Evolutionary conservation across 2,888 invertebrate genomes (phyloP).

Genomic region (Chrysina gloriosa): DNA sequence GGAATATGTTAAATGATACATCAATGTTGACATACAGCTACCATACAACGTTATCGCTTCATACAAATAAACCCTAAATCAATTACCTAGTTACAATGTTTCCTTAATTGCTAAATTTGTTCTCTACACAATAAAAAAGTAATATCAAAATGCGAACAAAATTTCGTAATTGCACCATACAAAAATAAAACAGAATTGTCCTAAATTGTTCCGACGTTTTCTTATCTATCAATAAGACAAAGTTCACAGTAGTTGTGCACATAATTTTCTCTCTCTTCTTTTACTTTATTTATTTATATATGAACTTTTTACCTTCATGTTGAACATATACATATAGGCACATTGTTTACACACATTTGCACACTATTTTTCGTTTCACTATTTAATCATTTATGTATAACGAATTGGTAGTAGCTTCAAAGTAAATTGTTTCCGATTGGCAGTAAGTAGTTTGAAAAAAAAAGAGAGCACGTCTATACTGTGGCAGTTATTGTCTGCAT

Average conservation of each 20-base stretch:
- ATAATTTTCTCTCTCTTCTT: slow-evolving; percentile 45
- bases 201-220: slow-evolving; percentile 33
- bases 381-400: slow-evolving; percentile 47
- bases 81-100: slow-evolving; percentile 20
- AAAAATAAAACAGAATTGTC: slow-evolving; percentile 48
- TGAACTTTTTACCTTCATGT: slow-evolving; percentile 45
- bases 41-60: slow-evolving; percentile 1
- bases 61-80: neutral
- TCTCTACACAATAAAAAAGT: slow-evolving; percentile 31
- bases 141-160: slow-evolving; percentile 38
- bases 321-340: slow-evolving; percentile 60
- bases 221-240: slow-evolving; percentile 11
- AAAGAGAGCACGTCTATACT: slow-evolving; percentile 52
- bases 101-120: slow-evolving; percentile 32
- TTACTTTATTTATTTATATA: slow-evolving; percentile 42
- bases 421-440: slow-evolving; percentile 52
- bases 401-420: slow-evolving; percentile 49
- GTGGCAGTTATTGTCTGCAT: slow-evolving; percentile 61
- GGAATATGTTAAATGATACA: slow-evolving; percentile 10
- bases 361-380: slow-evolving; percentile 53
- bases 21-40: slow-evolving; percentile 16
- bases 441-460: slow-evolving; percentile 55
- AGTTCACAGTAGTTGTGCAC: slow-evolving; percentile 56
- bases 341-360: slow-evolving; percentile 64
- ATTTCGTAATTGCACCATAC: slow-evolving; percentile 47